A percentile compares a stretch with the other conserved stretches of the same genome.
Evolutionary conservation across 1,140 invertebrate species (phyloP).

Genomic region (Drosophila varians): DNA sequence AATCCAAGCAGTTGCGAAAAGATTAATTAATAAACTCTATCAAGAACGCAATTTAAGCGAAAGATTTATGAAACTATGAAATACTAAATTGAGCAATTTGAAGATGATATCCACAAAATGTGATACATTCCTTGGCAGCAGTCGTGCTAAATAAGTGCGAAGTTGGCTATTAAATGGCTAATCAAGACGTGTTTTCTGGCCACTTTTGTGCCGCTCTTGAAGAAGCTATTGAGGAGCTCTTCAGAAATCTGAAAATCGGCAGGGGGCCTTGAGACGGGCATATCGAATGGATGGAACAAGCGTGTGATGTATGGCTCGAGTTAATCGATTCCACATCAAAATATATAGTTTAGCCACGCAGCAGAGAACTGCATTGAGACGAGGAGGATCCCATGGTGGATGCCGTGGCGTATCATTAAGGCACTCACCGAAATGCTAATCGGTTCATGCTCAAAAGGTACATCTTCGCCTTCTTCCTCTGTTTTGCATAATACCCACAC

Average conservation of each 20-base stretch:
- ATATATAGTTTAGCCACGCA: slow-evolving; percentile 55
- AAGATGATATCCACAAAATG: slow-evolving; percentile 20
- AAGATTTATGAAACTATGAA: slow-evolving; percentile 15
- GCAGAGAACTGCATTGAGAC: slow-evolving; percentile 38
- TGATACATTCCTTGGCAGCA: slow-evolving; percentile 8
- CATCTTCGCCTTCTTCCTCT: slow-evolving; percentile 60
- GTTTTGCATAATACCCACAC: slow-evolving; percentile 68
- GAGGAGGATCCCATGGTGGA: slow-evolving; percentile 35
- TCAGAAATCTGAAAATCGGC: slow-evolving; percentile 13
- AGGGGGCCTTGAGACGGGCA: slow-evolving; percentile 42
- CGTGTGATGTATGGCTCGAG: slow-evolving; percentile 54
- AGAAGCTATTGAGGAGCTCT: slow-evolving; percentile 16
- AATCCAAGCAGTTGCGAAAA: background rate
- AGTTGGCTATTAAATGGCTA: slow-evolving; percentile 35
- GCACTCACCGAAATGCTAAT: slow-evolving; percentile 69
- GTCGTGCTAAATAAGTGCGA: slow-evolving; percentile 34
- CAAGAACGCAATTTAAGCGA: background rate
- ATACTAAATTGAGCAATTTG: slow-evolving; percentile 30
- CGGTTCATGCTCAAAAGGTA: slow-evolving; percentile 52
- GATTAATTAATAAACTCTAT: background rate
- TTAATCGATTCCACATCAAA: slow-evolving; percentile 50
- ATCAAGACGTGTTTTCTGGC: slow-evolving; percentile 26
- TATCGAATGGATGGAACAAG: slow-evolving; percentile 50
- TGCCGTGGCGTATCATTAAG: slow-evolving; percentile 59
- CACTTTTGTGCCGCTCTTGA: slow-evolving; percentile 8